Conservation (phyloP, 2,113 vertebrate species). For the Sturnira hondurensis region DNA sequence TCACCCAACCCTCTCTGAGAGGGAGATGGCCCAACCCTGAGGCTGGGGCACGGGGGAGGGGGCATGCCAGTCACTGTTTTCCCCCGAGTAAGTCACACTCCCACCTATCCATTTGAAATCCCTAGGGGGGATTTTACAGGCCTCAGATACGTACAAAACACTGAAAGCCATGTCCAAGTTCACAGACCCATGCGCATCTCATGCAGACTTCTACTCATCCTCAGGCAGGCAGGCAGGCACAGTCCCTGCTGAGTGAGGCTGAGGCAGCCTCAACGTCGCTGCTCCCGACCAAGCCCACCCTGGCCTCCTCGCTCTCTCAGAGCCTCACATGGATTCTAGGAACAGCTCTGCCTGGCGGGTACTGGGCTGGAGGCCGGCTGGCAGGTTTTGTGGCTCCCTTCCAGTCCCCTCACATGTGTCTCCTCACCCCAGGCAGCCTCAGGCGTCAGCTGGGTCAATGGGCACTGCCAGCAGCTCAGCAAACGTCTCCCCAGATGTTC, state of each 20-base stretch:
- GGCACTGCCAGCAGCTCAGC: conserved; percentile 1
- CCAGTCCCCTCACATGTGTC: neutral
- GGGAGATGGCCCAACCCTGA: neutral
- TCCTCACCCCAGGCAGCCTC: neutral
- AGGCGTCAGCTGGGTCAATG: conserved; percentile 25
- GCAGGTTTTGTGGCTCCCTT: neutral
- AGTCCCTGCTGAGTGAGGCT: neutral
- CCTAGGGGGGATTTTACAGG: too few relatives aligned
- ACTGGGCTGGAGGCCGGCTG: neutral
- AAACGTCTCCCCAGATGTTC: conserved; percentile 30
- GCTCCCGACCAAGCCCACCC: neutral
- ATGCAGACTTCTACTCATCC: accelerated
- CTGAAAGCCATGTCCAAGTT: neutral
- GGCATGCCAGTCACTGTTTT: neutral
- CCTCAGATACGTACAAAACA: neutral
- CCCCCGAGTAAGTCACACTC: too few relatives aligned
- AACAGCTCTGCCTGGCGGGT: neutral
- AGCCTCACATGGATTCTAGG: neutral
- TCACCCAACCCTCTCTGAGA: neutral
- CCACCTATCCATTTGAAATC: neutral
- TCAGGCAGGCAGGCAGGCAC: too few relatives aligned
- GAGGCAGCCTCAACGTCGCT: neutral
- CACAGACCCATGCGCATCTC: neutral
- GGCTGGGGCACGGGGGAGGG: neutral
- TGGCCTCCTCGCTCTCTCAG: neutral